Evolutionary conservation across 2,888 invertebrate genomes (phyloP), one percentile per base, ranked within the genome.

Genomic region (Ornithoptera alexandrae): DNA sequence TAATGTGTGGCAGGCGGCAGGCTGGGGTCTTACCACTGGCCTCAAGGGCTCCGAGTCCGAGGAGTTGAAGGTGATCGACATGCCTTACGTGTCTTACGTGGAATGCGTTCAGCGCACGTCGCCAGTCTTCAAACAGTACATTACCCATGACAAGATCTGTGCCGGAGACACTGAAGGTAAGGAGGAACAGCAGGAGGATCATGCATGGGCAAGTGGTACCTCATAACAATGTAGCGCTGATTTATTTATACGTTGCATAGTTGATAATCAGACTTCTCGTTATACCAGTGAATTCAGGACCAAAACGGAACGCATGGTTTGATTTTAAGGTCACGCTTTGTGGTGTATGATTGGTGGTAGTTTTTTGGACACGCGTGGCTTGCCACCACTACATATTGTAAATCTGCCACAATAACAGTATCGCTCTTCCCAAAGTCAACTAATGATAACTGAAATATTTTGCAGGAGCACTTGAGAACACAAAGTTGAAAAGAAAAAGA

Each of bases 121-220:
- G 2, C 68, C 65, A 0, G 59, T 46, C 4, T 84, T 79, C 72
- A 62, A 57, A 2, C 75, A 74, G 42, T 78, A 72, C 67, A 76
- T 87, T 46, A 82, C 81, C 0, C 74, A 76, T 7, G 86, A 87
- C 60, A 86, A 87, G 69, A 78, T 86, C 17, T 87, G 86, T 71
- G 85, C 84, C 3, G 86, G 85, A 1, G 76, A 72, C 22, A 72
- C 71, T 1, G 81, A 80, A 46, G 82, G 86, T 75, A 30, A 57
- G 53, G 0, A 53, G 18, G 4, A 6, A 53, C 6, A 53, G 53
- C 46, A 46, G n/a, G 53, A 53, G 18, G 53, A n/a, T n/a, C 8
- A n/a, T n/a, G n/a, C 7, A 53, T 1, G 1, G 18, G 12, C 46
- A 46, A 46, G 12, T 15, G 46, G 15, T 0, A 12, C 12, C 46